Conservation (phyloP, 1,140 invertebrate species). For the Drosophila micromelanica region DNA sequence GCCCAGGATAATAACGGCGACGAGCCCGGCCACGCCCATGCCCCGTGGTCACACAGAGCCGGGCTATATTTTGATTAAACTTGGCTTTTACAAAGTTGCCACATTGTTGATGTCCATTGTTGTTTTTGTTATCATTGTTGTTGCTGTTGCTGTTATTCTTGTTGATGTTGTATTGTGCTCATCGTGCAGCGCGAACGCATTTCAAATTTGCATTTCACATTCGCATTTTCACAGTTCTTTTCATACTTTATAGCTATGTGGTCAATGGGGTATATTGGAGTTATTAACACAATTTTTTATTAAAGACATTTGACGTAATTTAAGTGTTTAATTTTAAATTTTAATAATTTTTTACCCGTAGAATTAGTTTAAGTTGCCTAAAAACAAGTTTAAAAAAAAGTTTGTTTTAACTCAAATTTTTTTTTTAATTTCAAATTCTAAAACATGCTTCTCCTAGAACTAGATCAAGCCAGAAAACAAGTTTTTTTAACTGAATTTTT, state of each 20-base stretch:
- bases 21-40: constrained; percentile 12
- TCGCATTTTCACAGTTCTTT: constrained; percentile 38
- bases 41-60: constrained; percentile 28
- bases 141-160: constrained; percentile 7
- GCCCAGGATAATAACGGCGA: constrained; percentile 4
- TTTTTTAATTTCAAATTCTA: too few relatives aligned
- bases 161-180: constrained; percentile 30
- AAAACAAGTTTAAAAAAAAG: too few relatives aligned
- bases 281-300: too few relatives aligned
- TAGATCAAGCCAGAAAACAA: too few relatives aligned
- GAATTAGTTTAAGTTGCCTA: too few relatives aligned
- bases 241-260: constrained; percentile 6
- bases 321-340: too few relatives aligned
- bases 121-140: constrained; percentile 28
- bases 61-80: constrained; percentile 73
- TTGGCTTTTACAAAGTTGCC: constrained; percentile 70
- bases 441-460: too few relatives aligned
- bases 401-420: too few relatives aligned
- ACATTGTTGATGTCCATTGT: constrained; percentile 56
- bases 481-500: too few relatives aligned
- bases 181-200: constrained; percentile 32
- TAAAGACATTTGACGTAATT: too few relatives aligned
- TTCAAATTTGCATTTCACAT: constrained; percentile 48
- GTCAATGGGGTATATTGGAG: background rate
- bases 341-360: too few relatives aligned